Conservation (phyloP, 1,140 invertebrate genomes). For the Thalassaphorura encarpata region DNA sequence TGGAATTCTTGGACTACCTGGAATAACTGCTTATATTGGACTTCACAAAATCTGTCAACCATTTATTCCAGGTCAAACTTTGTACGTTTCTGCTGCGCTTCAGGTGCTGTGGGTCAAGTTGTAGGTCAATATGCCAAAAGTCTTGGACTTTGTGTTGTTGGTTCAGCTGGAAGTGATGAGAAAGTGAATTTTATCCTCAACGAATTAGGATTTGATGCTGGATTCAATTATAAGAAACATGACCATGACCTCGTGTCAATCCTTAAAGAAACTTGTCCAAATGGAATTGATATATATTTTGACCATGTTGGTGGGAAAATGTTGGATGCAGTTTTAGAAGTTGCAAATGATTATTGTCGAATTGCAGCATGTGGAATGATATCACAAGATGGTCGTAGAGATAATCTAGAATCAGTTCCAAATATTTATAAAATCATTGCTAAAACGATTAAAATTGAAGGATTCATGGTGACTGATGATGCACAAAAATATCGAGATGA, state of each 20-base stretch:
- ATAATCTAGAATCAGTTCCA: neutral
- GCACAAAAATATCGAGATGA: neutral
- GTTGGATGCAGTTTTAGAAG: neutral
- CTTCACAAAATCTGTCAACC: constrained; percentile 7
- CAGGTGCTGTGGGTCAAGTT: constrained; percentile 12
- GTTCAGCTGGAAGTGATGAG: constrained; percentile 5
- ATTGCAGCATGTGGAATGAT: constrained; percentile 4
- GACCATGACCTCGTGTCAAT: neutral
- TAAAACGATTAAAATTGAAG: neutral
- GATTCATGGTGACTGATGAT: neutral
- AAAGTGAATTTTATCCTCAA: constrained; percentile 7
- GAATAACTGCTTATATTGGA: constrained; percentile 2
- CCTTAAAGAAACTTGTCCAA: constrained; percentile 5
- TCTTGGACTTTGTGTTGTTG: constrained; percentile 6
- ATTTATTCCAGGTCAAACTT: neutral
- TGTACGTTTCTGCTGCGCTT: constrained; percentile 4
- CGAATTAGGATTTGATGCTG: constrained; percentile 4
- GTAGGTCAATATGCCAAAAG: constrained; percentile 9
- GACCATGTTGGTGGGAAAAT: constrained; percentile 6
- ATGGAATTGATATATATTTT: constrained; percentile 10
- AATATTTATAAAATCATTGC: neutral
- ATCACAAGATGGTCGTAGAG: neutral
- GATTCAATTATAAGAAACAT: constrained; percentile 8
- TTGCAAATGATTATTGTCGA: neutral
- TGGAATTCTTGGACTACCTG: neutral